Evolutionary conservation across 2,888 invertebrate species (phyloP).

Genomic region (Drosophila kuntzei): DNA sequence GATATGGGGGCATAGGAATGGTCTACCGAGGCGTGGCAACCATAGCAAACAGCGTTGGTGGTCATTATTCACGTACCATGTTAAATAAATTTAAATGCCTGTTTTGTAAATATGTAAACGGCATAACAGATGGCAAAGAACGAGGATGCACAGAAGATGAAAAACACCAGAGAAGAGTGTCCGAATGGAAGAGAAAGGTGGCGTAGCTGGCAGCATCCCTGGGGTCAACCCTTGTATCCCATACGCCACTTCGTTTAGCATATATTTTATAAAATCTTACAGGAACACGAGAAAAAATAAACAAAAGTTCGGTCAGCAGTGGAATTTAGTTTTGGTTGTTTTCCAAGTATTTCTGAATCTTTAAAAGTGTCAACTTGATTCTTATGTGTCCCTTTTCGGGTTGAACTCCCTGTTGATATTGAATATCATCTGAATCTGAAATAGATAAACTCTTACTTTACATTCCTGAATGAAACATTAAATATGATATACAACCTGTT

Average conservation of each 20-base stretch:
- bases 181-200: neutral
- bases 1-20: constrained; percentile 12
- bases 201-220: constrained; percentile 13
- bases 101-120: constrained; percentile 79
- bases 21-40: constrained; percentile 58
- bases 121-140: constrained; percentile 70
- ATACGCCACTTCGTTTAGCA: constrained; percentile 29
- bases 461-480: neutral
- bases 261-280: constrained; percentile 18
- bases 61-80: constrained; percentile 80
- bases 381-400: neutral
- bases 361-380: neutral
- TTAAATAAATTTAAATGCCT: constrained; percentile 81
- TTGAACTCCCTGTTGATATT: neutral
- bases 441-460: too few species aligned
- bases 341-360: neutral
- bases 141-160: constrained; percentile 7
- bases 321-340: neutral
- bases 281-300: neutral
- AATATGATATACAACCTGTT: neutral
- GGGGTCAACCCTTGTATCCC: constrained; percentile 27
- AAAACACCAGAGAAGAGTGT: neutral
- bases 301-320: neutral
- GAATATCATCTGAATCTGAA: neutral
- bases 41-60: constrained; percentile 62